A percentile compares a stretch with the other conserved stretches of the same genome.
Evolutionary conservation across 2,888 invertebrate genomes (phyloP).

Genomic region (Drosophila kambysellisi): DNA sequence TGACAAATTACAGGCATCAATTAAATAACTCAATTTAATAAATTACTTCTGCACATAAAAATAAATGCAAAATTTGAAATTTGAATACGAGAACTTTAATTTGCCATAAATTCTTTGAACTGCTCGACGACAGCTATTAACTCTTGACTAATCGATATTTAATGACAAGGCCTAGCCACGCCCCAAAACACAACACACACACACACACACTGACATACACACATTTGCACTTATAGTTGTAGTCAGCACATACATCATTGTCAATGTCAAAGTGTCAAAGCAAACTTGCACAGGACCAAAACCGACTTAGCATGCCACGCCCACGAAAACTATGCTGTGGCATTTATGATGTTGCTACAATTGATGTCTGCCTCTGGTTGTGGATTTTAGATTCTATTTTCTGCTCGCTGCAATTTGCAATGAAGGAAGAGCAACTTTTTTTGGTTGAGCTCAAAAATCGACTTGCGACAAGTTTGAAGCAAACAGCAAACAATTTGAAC

Average conservation of each 20-base stretch:
- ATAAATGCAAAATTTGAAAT: neutral
- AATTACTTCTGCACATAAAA: neutral
- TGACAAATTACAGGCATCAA: conserved; percentile 34
- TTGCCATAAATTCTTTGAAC: neutral
- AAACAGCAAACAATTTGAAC: conserved; percentile 75
- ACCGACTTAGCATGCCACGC: conserved; percentile 63
- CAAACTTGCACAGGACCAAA: conserved; percentile 63
- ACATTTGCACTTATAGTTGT: conserved; percentile 32
- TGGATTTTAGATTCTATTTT: neutral
- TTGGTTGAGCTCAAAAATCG: conserved; percentile 30
- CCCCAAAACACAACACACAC: conserved; percentile 31
- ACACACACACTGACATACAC: conserved; percentile 22
- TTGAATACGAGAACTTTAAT: conserved; percentile 4
- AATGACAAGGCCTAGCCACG: conserved; percentile 65
- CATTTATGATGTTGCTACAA: conserved; percentile 72
- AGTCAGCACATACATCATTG: conserved; percentile 81
- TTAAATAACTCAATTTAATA: conserved; percentile 8
- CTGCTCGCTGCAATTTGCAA: conserved; percentile 57
- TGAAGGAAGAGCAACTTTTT: conserved; percentile 34
- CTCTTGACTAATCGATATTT: conserved; percentile 74
- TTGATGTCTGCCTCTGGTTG: conserved; percentile 22
- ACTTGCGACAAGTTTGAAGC: conserved; percentile 66
- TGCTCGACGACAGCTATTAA: conserved; percentile 50
- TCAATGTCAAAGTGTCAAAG: conserved; percentile 83
- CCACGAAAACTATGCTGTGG: conserved; percentile 40